Base-by-base conservation (phyloP, 2,113 vertebrate genomes). In the Thalassoma bifasciatum region DNA sequence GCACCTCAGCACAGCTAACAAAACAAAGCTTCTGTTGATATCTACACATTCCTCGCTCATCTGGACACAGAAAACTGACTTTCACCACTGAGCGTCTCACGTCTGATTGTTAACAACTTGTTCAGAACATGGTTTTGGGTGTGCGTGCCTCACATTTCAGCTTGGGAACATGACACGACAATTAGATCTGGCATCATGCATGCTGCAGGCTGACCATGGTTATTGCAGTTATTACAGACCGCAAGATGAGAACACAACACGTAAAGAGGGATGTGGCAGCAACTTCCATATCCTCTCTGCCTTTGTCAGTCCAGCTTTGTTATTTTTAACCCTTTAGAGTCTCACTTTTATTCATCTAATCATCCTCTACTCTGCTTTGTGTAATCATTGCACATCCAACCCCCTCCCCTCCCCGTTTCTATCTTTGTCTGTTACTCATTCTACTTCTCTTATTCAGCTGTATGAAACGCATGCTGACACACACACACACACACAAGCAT, bases 1-100 rank as follows among this genome's bases (percentile, higher is more conserved):
- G 70, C 87, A 77, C 88, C 88, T 88, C 65, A 10, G 61, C 66
- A 52, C 88, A 91, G 86, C 89, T 90, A 88, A 86, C 75, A 86
- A 83, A 91, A 91, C 86, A 88, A 71, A 69, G 58, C 83, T 83
- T 86, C 82, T 86, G 83, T 88, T 89, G 81, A 86, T 86, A 81
- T 82, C 75, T 54, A 67, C 52, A 17, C 84, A 82, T 90, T 86
- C 85, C 85, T 77, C 66, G 0, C 79, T 87, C 81, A 77, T 88
- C 77, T 77, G 50, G 71, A 80, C 2, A 65, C 73, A 37, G 34
- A 50, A 16, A 58, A 38, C 38, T 60, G 34, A 17, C 57, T 46
- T 58, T 53, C 23, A 11, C 13, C 66, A 56, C 46, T 2, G 17
- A n/a, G 46, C n/a, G 19, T 49, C 46, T 19, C 46, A 21, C 46